These are phyloP conservation scores for Deilephila elpenor DNA, from an alignment of 2,888 invertebrate genomes.

Conservation along the genomic window DNA sequence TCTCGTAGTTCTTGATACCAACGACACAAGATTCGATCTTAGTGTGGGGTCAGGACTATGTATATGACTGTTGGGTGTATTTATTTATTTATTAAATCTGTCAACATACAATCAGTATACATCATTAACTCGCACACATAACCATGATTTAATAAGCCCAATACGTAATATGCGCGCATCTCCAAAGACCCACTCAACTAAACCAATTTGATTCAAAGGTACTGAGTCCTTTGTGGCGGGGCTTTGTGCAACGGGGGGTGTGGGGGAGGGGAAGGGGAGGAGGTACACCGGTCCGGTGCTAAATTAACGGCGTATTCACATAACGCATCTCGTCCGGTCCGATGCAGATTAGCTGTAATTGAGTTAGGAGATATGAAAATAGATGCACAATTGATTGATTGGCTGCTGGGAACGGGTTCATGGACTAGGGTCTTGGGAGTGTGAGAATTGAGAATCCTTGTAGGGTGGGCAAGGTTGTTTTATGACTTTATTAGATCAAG, in stretches of 20 bases:
- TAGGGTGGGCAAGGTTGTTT: not conserved
- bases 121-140: not conserved
- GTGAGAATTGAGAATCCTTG: not conserved
- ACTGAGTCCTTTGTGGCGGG: constrained; percentile 8
- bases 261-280: not conserved
- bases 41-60: too few species aligned
- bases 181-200: constrained; percentile 7
- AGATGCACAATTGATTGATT: constrained; percentile 18
- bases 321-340: constrained; percentile 20
- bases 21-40: too few species aligned
- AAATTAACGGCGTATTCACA: constrained; percentile 10
- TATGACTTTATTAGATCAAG: too few species aligned
- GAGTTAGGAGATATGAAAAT: constrained; percentile 22
- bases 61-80: too few species aligned
- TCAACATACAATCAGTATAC: not conserved
- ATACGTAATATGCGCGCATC: not conserved
- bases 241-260: constrained; percentile 7
- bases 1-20: too few species aligned
- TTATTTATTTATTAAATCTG: not conserved
- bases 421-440: not conserved
- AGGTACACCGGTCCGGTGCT: not conserved
- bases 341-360: constrained; percentile 25
- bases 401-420: constrained; percentile 4
- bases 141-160: not conserved
- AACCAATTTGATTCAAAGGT: constrained; percentile 23